Evolutionary conservation across 2,888 invertebrate species (phyloP), one percentile per base, ranked within the genome.

Genomic region (Diabrotica balteata): DNA sequence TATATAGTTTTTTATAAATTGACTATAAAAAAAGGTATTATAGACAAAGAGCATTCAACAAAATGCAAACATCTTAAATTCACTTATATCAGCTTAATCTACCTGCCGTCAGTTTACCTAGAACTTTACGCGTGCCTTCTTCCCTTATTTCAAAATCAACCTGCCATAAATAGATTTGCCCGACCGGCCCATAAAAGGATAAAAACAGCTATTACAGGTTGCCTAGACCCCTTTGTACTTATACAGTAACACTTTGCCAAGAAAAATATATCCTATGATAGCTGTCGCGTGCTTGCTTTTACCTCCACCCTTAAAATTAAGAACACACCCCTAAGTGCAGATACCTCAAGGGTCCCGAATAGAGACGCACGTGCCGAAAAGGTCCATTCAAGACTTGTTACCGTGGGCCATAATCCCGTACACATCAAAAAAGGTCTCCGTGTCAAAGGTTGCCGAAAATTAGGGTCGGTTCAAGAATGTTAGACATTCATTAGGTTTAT

Each of bases 381-480:
- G 54, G 55, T 63, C 43, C 55, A 43, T 59, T 59, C 59, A 59
- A 11, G 9, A 51, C 63, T 11, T 51, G 47, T 57, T 42, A 47
- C 11, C 57, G 8, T 10, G 32, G 17, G 46, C 61, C 42, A 46
- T 45, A 17, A 57, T 57, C 55, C 8, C 11, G 44, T 8, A 57
- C 17, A 57, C 11, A 47, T 47, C 10, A 50, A 49, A 63, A 63
- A 63, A 55, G 43, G 17, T 57, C 8, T 63, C 11, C 42, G 57
- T 63, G 63, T 63, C 57, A 57, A 50, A 55, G 55, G 55, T 57
- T 44, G 45, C 10, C 11, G 50, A 63, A 51, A 63, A 63, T 63
- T 63, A 51, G 51, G 57, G 63, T 63, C 63, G 57, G 50, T 50
- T 55, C 43, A 50, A 63, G 51, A 63, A 63, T 54, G 55, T 60